Percentiles rank a stretch among this genome's conserved stretches.
Evolutionary conservation across 2,113 vertebrate species (phyloP).

Genomic region (Sisor rabdophorus): DNA sequence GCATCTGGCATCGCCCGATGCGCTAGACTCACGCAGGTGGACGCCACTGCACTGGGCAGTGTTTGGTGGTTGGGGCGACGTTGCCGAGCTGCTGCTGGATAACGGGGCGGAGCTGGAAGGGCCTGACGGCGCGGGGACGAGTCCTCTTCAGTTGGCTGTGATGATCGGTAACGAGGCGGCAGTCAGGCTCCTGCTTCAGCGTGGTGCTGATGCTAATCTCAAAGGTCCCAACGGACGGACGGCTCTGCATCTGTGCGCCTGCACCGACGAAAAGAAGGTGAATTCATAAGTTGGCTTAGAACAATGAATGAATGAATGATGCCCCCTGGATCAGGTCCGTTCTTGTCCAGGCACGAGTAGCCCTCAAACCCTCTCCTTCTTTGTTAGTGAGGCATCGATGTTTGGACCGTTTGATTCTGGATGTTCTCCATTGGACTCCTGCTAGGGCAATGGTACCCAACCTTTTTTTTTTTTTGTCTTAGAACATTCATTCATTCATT

Average conservation of each 20-base stretch:
- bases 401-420: too few species aligned
- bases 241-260: constrained; percentile 57
- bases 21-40: constrained; percentile 57
- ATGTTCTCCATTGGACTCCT: too few species aligned
- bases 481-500: too few species aligned
- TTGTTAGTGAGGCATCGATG: too few species aligned
- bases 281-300: not conserved
- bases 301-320: not conserved
- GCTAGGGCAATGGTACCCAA: too few species aligned
- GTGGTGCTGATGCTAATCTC: constrained; percentile 52
- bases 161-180: constrained; percentile 47
- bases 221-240: constrained; percentile 47
- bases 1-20: constrained; percentile 45
- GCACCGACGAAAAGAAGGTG: constrained; percentile 53
- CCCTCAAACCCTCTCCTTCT: too few species aligned
- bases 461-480: too few species aligned
- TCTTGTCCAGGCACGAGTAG: not conserved
- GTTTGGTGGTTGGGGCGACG: constrained; percentile 52
- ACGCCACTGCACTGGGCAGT: constrained; percentile 59
- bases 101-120: constrained; percentile 51
- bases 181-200: constrained; percentile 49
- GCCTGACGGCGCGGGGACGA: constrained; percentile 43
- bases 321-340: not conserved
- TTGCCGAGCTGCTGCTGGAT: constrained; percentile 53
- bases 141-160: constrained; percentile 56